A percentile compares a stretch with the other conserved stretches of the same genome.
These are phyloP conservation scores for Melinopterus prodromus DNA, from an alignment of 2,888 invertebrate genomes.

Conservation along the genomic window DNA sequence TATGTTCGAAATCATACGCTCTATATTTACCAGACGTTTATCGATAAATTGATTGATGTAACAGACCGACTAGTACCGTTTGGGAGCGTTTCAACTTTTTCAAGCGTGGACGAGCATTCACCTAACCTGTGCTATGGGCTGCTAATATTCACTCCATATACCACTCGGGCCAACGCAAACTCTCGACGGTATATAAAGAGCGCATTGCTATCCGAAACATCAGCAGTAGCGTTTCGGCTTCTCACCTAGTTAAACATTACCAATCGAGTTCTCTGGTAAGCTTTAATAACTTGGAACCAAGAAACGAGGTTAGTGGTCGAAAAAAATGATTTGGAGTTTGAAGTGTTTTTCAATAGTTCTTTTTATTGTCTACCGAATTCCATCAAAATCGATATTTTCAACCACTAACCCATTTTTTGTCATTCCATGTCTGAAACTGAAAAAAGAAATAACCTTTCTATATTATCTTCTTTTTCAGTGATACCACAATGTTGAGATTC, in stretches of 20 bases:
- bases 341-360: no score
- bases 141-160: not conserved
- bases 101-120: not conserved
- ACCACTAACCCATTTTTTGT: no score
- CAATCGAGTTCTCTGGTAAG: constrained; percentile 4
- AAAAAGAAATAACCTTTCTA: constrained; percentile 15
- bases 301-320: not conserved
- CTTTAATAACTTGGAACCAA: not conserved
- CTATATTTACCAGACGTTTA: not conserved
- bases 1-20: not conserved
- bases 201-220: not conserved
- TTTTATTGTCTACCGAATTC: no score
- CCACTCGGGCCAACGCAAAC: not conserved
- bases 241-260: not conserved
- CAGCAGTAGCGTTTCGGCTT: constrained; percentile 6
- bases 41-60: constrained; percentile 4
- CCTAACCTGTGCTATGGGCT: not conserved
- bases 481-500: constrained; percentile 56
- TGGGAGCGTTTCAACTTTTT: not conserved
- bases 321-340: not conserved
- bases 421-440: not conserved
- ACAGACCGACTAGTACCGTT: not conserved
- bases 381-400: no score
- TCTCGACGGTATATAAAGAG: not conserved
- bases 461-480: constrained; percentile 24